These are phyloP conservation scores for Cryptotis parvus DNA, from an alignment of 2,113 vertebrate genomes.

Conservation along the genomic window DNA sequence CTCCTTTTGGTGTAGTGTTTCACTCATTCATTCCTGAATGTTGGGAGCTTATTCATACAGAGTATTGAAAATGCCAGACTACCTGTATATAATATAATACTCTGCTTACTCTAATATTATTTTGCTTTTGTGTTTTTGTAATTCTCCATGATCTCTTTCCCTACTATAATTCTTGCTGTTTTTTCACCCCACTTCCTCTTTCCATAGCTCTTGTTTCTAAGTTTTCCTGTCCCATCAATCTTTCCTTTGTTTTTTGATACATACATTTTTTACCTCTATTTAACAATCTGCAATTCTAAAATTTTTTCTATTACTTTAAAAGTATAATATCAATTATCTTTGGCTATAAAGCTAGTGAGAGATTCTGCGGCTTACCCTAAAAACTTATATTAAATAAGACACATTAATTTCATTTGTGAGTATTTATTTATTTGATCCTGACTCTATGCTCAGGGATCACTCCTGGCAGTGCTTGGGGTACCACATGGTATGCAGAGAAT, in stretches of 20 bases:
- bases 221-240: too few species aligned
- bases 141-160: too few species aligned
- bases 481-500: too few species aligned
- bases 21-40: not conserved
- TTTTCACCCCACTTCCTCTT: not conserved
- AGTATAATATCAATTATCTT: not conserved
- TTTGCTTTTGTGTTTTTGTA: too few species aligned
- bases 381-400: not conserved
- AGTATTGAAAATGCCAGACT: rapidly evolving
- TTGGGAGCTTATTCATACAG: not conserved
- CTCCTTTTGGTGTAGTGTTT: not conserved
- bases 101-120: not conserved
- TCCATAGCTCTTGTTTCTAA: not conserved
- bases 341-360: not conserved
- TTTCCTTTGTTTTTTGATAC: not conserved
- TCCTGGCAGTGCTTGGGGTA: too few species aligned
- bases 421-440: not conserved
- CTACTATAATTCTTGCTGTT: not conserved
- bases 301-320: not conserved
- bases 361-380: not conserved
- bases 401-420: not conserved
- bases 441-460: too few species aligned
- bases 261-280: too few species aligned
- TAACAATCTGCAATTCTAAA: too few species aligned
- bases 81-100: not conserved